Evolutionary conservation across 1,140 invertebrate species (phyloP).

Genomic region (Trichomalopsis sarcophagae): DNA sequence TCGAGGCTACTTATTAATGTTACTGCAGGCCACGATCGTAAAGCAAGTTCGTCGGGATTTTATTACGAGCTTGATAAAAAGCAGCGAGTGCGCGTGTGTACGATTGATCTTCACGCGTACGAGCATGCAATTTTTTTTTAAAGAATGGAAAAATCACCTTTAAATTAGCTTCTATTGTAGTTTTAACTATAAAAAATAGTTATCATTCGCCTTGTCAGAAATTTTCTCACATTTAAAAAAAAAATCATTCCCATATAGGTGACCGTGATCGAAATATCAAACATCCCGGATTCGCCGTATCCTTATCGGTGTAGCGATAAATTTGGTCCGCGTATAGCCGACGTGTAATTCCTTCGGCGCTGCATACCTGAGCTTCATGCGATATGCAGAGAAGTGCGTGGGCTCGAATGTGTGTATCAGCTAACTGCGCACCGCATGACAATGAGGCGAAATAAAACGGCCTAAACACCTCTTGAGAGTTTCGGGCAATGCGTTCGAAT

Average conservation of each 20-base stretch:
- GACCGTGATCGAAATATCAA: conserved; percentile 7
- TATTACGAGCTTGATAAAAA: neutral
- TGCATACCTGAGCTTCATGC: conserved; percentile 12
- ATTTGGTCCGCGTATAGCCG: conserved; percentile 3
- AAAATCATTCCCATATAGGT: neutral
- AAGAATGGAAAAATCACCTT: neutral
- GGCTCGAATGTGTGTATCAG: conserved; percentile 3
- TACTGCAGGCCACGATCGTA: conserved; percentile 2
- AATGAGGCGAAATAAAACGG: conserved; percentile 28
- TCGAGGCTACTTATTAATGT: neutral
- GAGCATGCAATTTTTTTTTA: neutral
- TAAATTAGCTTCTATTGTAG: neutral
- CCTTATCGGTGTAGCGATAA: conserved; percentile 7
- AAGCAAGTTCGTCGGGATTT: conserved; percentile 25
- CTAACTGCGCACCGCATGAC: conserved; percentile 1
- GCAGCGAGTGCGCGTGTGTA: neutral
- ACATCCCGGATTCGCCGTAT: neutral
- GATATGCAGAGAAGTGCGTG: conserved; percentile 33
- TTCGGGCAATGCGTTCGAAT: neutral
- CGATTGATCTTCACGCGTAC: neutral
- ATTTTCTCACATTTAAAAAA: neutral
- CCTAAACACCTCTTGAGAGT: conserved; percentile 11
- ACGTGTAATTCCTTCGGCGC: neutral
- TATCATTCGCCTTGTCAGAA: neutral
- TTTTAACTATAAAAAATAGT: too few relatives aligned